A percentile compares a stretch with the other conserved stretches of the same genome.
Conservation (phyloP, 53 echinoderm and acorn worm genomes). For the Luidia sarsii region DNA sequence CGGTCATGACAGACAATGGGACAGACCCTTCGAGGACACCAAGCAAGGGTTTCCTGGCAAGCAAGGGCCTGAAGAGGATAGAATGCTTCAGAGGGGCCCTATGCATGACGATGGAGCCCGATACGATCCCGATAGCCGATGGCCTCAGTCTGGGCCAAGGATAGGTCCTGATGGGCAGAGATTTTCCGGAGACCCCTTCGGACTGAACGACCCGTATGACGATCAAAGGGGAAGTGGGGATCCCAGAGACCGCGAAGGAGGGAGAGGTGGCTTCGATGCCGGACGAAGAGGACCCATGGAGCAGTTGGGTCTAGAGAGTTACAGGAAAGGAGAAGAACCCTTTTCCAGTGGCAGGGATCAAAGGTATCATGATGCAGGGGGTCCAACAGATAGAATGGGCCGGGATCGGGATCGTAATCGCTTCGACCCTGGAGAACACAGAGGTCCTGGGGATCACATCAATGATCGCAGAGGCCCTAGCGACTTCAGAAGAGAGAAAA, state of each 20-base stretch:
- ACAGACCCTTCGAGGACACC: slow-evolving; percentile 7
- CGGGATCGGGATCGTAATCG: neutral
- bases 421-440: slow-evolving; percentile 7
- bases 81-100: neutral
- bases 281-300: neutral
- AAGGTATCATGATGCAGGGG: slow-evolving; percentile 2
- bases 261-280: neutral
- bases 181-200: slow-evolving; percentile 27
- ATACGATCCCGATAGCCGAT: slow-evolving; percentile 3
- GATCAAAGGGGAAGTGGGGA: slow-evolving; percentile 7
- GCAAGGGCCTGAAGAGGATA: no score
- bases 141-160: neutral
- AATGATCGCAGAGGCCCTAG: neutral
- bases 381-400: neutral
- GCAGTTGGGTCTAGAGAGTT: neutral
- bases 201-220: slow-evolving; percentile 34
- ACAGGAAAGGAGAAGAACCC: slow-evolving; percentile 12
- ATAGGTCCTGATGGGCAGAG: neutral
- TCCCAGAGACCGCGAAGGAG: neutral
- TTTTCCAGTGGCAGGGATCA: slow-evolving; percentile 5
- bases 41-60: slow-evolving; percentile 22
- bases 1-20: slow-evolving; percentile 35
- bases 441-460: neutral
- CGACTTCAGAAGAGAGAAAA: neutral
- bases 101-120: neutral